Base-by-base conservation (phyloP, 2,888 invertebrate genomes). In the Tillus elongatus region DNA sequence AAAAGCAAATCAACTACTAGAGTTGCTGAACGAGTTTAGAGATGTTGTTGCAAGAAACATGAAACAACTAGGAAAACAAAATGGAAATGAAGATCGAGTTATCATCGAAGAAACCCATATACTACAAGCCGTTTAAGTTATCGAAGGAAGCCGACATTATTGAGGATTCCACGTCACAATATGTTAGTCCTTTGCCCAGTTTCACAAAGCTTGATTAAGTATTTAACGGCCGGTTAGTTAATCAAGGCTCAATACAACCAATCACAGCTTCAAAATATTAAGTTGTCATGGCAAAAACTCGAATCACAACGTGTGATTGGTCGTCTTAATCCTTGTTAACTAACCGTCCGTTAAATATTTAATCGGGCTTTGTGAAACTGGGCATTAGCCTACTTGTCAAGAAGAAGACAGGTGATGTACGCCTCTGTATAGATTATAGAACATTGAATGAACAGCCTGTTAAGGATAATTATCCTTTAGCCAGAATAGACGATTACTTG, bases 401-500 rank as follows among this genome's bases (percentile, higher is more conserved):
- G 30, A 56, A 56, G 35, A 52, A 52, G 27, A 45, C 45, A 11
- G 51, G 46, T 2, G 44, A 51, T 11, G 12, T 42, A 4, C 29
- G 50, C 8, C 9, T 56, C 4, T 46, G 42, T 13, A 34, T 56
- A 1, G 56, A 55, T 31, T 61, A 49, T 15, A 34, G 58, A 4
- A 33, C 30, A 13, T 34, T 62, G 3, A 64, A 63, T 39, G 29
- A 33, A 2, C 42, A 44, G 2, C 60, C 56, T 0, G 39, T 50
- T 0, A 50, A 53, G 2, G 54, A 59, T 36, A 30, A 49, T 3
- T 56, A 54, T 36, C 57, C 58, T 1, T 27, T 60, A 3, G 56
- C 57, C 0, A 34, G 47, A 16, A 51, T 61, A 3, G 49, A 55
- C n/a, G 58, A 62, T 34, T 47, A 52, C 11, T 30, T 58, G 15